Percentiles rank a stretch among this genome's conserved stretches.
phyloP scores from a whole-genome alignment of 2,113 vertebrate genomes.

The Aphyosemion australe region DNA sequence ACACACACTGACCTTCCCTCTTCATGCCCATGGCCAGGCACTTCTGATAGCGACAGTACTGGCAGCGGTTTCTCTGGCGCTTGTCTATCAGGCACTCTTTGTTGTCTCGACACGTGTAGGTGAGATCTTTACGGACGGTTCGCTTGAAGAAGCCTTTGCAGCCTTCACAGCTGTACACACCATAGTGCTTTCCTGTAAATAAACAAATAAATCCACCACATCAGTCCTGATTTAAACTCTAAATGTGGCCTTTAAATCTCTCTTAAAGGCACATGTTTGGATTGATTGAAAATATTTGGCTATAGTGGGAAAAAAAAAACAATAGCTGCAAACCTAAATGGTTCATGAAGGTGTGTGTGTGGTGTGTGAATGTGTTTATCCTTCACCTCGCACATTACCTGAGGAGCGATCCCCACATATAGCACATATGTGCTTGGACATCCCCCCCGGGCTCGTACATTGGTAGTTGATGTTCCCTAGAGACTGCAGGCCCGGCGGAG shows the following conservation, averaged over 20 bases:
- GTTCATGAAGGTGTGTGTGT: neutral
- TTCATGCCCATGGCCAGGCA: slow-evolving; percentile 86
- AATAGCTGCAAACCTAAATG: too few species aligned
- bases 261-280: neutral
- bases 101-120: slow-evolving; percentile 83
- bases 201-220: neutral
- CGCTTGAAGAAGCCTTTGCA: slow-evolving; percentile 86
- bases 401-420: slow-evolving; percentile 97
- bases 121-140: slow-evolving; percentile 84
- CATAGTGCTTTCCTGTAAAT: slow-evolving; percentile 83
- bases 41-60: slow-evolving; percentile 87
- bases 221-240: neutral
- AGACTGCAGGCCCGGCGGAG: slow-evolving; percentile 85
- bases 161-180: slow-evolving; percentile 85
- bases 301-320: too few species aligned
- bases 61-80: slow-evolving; percentile 84
- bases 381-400: slow-evolving; percentile 76
- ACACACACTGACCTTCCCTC: slow-evolving; percentile 79
- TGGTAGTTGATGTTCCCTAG: slow-evolving; percentile 88
- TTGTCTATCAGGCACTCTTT: slow-evolving; percentile 86
- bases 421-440: slow-evolving; percentile 96
- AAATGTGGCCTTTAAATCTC: neutral
- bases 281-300: neutral
- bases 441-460: slow-evolving; percentile 87
- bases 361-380: neutral